Base-by-base conservation (phyloP, 2,888 invertebrate genomes). In the Myopa testacea region DNA sequence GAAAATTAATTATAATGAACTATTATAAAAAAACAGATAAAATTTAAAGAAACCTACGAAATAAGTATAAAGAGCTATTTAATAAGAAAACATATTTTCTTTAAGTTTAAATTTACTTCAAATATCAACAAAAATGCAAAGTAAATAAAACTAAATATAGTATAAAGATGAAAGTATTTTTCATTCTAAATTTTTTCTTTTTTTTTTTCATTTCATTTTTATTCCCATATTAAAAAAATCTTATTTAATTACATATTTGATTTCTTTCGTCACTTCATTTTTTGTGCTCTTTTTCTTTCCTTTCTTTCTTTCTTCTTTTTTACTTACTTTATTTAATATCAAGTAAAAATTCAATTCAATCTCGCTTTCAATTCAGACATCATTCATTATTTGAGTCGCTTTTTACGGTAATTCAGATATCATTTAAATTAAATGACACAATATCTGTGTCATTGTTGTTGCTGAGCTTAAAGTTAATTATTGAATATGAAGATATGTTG, bases 401-500 rank as follows among this genome's bases (percentile, higher is more conserved):
- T 60, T 60, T 60, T 60, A 7, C 16, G 5, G 16, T 8, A 60
- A 60, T 60, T 16, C 2, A 8, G 7, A 60, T 7, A n/a, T 60
- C 16, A 14, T 60, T 60, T 60, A 14, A 16, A 16, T 60, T 60
- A 60, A 60, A 60, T 50, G 3, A 50, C 26, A 26, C 26, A 26
- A 26, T 1, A 26, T 26, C 26, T 26, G 26, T 26, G 2, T 26
- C 26, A 45, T 69, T n/a, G 26, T 52, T 26, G 45, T 71, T 34
- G 8, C 34, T 58, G 16, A 34, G 38, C 62, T 73, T 73, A 73
- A 45, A 62, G 45, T 73, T 63, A 73, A 34, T 63, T 73, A 73
- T 73, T 63, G 73, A 73, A 73, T 73, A 63, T 63, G 37, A 71
- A 73, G 73, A 73, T 73, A 73, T 73, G 73, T 73, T 63, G 26